Evolutionary conservation across 2,113 vertebrate species (phyloP), one percentile per base, ranked within the genome.

Genomic region (Chionomys nivalis): DNA sequence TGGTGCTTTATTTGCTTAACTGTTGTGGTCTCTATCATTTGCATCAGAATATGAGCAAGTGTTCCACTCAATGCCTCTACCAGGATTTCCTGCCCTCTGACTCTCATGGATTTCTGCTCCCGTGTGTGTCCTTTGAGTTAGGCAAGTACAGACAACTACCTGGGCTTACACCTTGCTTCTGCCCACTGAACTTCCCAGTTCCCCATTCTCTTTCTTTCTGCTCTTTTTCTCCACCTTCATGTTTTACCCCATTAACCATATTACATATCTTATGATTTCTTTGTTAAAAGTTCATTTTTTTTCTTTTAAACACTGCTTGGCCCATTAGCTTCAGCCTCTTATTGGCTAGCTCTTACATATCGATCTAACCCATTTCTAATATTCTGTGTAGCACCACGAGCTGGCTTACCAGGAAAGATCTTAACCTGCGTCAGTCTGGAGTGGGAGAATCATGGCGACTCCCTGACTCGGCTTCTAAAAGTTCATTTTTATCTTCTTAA

Each of bases 161-260:
- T 76, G 26, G 33, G 76, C 14, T 39, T 14, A 52, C 3, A 4
- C 24, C 36, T 49, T 28, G 3, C 24, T 7, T 49, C 31, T 16
- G 8, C 2, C 1, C 11, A 9, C 13, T 7, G 2, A 19, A 7
- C 8, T 49, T 39, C 17, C 6, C 17, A 58, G 5, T 5, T 44
- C 17, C 66, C 33, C 8, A 14, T 13, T 14, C 24, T 58, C 44
- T 44, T 55, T 31, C 49, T 36, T 65, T 90, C 33, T 68, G 0
- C n/a, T 31, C 11, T 78, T 78, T 55, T 16, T 10, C 19, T 52
- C 21, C 3, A 26, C n/a, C 49, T 78, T 33, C 44, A 14, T 47
- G 47, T 76, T 82, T 77, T 61, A 68, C 7, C 0, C 7, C 24
- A 65, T 21, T 36, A 28, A 55, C 19, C 44, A 39, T 4, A 39